Conservation (phyloP, 2,113 vertebrate species). For the Sturnus vulgaris region DNA sequence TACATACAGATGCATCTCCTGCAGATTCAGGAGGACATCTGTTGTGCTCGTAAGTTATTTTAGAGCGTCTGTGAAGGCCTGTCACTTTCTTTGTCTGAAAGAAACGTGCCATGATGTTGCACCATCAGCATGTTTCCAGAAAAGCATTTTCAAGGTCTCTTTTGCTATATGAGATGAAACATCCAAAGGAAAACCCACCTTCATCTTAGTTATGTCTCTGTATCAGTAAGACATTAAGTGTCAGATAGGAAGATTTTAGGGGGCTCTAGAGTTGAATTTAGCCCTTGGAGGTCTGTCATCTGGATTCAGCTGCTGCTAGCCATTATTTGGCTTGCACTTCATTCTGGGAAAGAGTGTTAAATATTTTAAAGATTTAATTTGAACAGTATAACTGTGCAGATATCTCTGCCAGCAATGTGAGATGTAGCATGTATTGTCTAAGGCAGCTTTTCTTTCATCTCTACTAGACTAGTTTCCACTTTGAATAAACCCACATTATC, state of each 20-base stretch:
- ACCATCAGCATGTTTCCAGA: not conserved
- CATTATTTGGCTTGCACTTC: slow-evolving; percentile 9
- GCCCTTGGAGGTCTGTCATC: slow-evolving; percentile 44
- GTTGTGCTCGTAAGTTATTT: not conserved
- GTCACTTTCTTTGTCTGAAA: slow-evolving; percentile 70
- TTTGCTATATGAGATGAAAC: not conserved
- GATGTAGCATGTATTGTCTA: not conserved
- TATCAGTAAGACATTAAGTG: not conserved
- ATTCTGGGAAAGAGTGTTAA: slow-evolving; percentile 11
- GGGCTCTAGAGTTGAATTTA: not conserved
- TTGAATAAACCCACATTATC: not conserved
- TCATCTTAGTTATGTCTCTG: not conserved
- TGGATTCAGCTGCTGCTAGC: slow-evolving; percentile 68
- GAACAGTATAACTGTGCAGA: not conserved
- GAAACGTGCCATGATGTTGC: slow-evolving; percentile 5
- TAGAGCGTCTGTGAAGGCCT: not conserved
- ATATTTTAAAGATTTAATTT: slow-evolving; percentile 26
- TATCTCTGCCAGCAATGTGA: not conserved
- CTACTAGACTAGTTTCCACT: not conserved
- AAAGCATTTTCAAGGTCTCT: not conserved
- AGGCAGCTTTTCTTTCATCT: not conserved
- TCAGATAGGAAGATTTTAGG: not conserved
- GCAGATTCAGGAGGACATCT: not conserved
- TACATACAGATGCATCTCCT: not conserved
- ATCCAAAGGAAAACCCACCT: not conserved